Evolutionary conservation across 2,113 vertebrate genomes (phyloP), one percentile per base, ranked within the genome.

Genomic region (Thamnaconus septentrionalis): DNA sequence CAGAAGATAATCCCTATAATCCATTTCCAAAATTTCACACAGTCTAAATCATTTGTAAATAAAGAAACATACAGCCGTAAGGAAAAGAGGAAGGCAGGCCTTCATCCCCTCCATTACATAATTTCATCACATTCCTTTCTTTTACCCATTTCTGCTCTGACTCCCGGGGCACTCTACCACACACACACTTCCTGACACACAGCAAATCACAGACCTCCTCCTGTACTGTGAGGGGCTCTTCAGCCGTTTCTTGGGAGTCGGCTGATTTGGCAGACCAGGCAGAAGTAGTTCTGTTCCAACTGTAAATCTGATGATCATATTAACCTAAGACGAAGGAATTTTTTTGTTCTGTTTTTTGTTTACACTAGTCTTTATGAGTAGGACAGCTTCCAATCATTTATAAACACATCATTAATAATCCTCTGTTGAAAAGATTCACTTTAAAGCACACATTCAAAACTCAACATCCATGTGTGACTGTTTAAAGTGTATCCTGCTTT

Each of bases 91-190:
- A 71, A 64, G 41, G 8, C 3, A 0, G 5, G 5, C 48, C 3
- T 53, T 9, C 10, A 9, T 55, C 41, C 59, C 31, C 10, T 69
- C 44, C 3, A 58, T 7, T 5, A 43, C 4, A 48, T 7, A 41
- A 45, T 64, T 76, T 66, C 4, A 55, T 5, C 11, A 73, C 65
- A 82, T 62, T 73, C 61, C 53, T 57, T 41, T 5, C 18, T 11
- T 41, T 50, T 49, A 46, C 64, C 53, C 46, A 49, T 50, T 61
- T 44, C 8, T 51, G 41, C 55, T 44, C 42, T 40, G 2, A 7
- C 59, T 53, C 61, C 44, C 48, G 18, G 18, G 18, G 1, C 18
- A 8, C 53, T 41, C 1, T 2, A 31, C 9, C 48, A 18, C 41
- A 6, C 59, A 41, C 11, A 42, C 31, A 47, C 44, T 42, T 10